A percentile compares a stretch with the other conserved stretches of the same genome.
These are phyloP conservation scores for Eilema sororculum DNA, from an alignment of 2,888 invertebrate species.

Conservation along the genomic window DNA sequence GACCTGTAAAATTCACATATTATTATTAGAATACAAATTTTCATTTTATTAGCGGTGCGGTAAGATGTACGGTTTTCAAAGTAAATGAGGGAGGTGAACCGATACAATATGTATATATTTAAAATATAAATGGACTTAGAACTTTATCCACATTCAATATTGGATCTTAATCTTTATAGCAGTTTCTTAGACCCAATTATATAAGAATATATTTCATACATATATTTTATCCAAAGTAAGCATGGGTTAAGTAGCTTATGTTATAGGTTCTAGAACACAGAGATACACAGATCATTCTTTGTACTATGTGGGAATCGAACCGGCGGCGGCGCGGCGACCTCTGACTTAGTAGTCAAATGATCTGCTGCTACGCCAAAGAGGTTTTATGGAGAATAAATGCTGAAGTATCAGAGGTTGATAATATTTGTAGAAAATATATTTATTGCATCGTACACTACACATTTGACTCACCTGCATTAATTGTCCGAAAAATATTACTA, in stretches of 20 bases:
- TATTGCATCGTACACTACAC: neutral
- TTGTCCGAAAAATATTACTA: constrained; percentile 63
- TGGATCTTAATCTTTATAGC: too few relatives aligned
- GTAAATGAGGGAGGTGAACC: too few relatives aligned
- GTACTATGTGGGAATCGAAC: neutral
- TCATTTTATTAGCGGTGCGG: neutral
- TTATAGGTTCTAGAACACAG: too few relatives aligned
- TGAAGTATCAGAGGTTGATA: neutral
- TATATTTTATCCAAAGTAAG: too few relatives aligned
- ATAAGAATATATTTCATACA: too few relatives aligned
- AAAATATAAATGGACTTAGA: too few relatives aligned
- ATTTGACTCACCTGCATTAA: constrained; percentile 64
- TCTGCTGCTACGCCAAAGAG: neutral
- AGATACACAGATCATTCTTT: neutral
- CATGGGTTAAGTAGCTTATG: too few relatives aligned
- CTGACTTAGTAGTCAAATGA: neutral
- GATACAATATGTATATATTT: too few relatives aligned
- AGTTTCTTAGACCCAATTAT: too few relatives aligned
- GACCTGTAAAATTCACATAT: constrained; percentile 51
- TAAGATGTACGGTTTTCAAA: neutral
- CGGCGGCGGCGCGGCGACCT: too few relatives aligned
- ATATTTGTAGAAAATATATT: neutral
- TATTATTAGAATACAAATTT: neutral
- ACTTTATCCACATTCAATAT: too few relatives aligned
- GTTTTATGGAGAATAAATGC: neutral